phyloP scores from a whole-genome alignment of 2,888 invertebrate genomes.

The Microplitis deprimator region DNA sequence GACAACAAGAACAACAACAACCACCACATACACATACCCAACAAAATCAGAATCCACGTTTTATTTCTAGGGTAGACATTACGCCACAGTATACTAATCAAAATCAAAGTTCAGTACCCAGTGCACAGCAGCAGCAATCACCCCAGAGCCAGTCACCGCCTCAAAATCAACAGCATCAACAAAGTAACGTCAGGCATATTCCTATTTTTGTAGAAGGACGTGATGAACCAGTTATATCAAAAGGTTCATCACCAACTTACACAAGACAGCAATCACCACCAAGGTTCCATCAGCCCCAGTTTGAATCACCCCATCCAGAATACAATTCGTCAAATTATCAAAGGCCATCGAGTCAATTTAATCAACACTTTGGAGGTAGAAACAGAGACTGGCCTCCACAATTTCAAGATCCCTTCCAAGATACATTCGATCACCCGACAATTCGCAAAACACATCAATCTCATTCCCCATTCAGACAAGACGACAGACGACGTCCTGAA shows the following conservation, averaged over 20 bases:
- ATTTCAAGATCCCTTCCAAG: slow-evolving; percentile 53
- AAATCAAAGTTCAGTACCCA: slow-evolving; percentile 52
- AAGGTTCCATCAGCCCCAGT: slow-evolving; percentile 50
- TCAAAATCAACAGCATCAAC: slow-evolving; percentile 55
- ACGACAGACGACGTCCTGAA: slow-evolving; percentile 42
- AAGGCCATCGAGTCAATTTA: slow-evolving; percentile 66
- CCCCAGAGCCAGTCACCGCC: slow-evolving; percentile 56
- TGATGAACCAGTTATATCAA: slow-evolving; percentile 83
- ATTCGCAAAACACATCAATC: slow-evolving; percentile 39
- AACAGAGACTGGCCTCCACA: slow-evolving; percentile 72
- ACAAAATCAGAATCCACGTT: slow-evolving; percentile 59
- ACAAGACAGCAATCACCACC: slow-evolving; percentile 65
- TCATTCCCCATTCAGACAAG: slow-evolving; percentile 40
- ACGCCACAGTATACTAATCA: slow-evolving; percentile 68
- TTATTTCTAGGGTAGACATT: slow-evolving; percentile 64
- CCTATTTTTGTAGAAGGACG: slow-evolving; percentile 91
- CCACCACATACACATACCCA: slow-evolving; percentile 62
- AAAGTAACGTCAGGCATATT: slow-evolving; percentile 83
- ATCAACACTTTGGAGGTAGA: slow-evolving; percentile 70
- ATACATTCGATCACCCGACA: slow-evolving; percentile 67
- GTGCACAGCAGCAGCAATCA: slow-evolving; percentile 51
- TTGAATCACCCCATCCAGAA: slow-evolving; percentile 49
- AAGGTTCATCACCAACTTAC: slow-evolving; percentile 67
- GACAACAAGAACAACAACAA: slow-evolving; percentile 59
- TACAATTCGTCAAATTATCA: slow-evolving; percentile 70